Evolutionary conservation across 2,888 invertebrate genomes (phyloP), one percentile per base, ranked within the genome.

Genomic region (Anorthoa munda): DNA sequence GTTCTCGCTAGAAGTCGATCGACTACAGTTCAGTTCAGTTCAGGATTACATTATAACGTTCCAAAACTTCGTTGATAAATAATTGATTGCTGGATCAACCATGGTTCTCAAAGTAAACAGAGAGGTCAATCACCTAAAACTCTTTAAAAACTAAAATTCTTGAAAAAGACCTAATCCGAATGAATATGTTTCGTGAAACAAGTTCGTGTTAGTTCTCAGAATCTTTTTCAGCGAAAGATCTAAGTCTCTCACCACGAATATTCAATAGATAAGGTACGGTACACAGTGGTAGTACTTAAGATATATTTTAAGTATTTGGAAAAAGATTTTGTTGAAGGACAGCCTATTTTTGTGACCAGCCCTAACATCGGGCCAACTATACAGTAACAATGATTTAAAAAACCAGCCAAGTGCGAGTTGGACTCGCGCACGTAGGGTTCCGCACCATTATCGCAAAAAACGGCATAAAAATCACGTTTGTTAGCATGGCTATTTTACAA

Each of bases 161-260:
- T n/a, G 7, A 4, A 2, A 4, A 61, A 56, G 48, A n/a, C 58
- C 12, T 76, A 46, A 66, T 48, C 23, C 23, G 7, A 51, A 59
- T 51, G 64, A 76, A 67, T 60, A 65, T 59, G 60, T 60, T 77
- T 85, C 79, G 74, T 63, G 67, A 68, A 86, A 79, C 84, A 67
- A 73, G 78, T 86, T 81, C 56, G 55, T 51, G 65, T 63, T 60
- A 76, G 72, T 73, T 66, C 72, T 64, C 39, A 39, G 81, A 79
- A 79, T 84, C 79, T 78, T 86, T 77, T 81, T 71, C 77, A 75
- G 65, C 21, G 64, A 75, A 82, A 79, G 80, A 82, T 61, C 73
- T 67, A 48, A 75, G 65, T 72, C 75, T 69, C 67, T 65, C 61
- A 64, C 67, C 66, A 48, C 70, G 84, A 85, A 86, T 87, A 85